Conservation (phyloP, 2,113 vertebrate genomes). For the Epinephelus cyanopodus region DNA sequence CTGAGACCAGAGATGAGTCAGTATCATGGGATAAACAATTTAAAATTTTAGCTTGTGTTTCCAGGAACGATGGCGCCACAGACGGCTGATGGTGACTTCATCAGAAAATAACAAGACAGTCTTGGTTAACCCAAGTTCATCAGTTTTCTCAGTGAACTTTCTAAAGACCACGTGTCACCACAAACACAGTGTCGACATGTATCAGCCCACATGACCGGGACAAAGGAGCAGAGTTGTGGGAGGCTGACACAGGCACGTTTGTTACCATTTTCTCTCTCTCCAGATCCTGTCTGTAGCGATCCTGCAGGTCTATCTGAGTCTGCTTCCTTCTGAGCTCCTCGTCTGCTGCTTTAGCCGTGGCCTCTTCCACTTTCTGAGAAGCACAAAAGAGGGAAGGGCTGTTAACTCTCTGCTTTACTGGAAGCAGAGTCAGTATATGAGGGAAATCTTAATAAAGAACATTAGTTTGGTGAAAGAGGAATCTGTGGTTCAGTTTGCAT, state of each 20-base stretch:
- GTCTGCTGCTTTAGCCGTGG: conserved; percentile 86
- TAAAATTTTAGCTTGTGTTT: conserved; percentile 25
- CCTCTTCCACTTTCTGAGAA: conserved; percentile 92
- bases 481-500: neutral
- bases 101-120: neutral
- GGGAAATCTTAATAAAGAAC: neutral
- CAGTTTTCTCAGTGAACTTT: neutral
- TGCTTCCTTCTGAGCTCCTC: conserved; percentile 90
- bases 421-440: neutral
- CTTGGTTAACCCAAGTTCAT: neutral
- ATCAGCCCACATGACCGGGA: neutral
- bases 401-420: neutral
- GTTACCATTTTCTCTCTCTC: conserved; percentile 93
- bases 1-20: conserved; percentile 45
- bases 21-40: conserved; percentile 15
- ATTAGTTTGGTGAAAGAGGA: neutral
- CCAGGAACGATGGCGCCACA: conserved; percentile 15
- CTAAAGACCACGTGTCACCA: neutral
- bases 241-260: neutral
- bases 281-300: conserved; percentile 91
- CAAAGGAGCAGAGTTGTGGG: neutral
- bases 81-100: neutral
- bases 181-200: neutral
- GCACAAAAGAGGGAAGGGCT: conserved; percentile 38
- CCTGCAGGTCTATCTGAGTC: conserved; percentile 92